Base-by-base conservation (phyloP, 2,113 vertebrate genomes). In the Arenaria interpres region DNA sequence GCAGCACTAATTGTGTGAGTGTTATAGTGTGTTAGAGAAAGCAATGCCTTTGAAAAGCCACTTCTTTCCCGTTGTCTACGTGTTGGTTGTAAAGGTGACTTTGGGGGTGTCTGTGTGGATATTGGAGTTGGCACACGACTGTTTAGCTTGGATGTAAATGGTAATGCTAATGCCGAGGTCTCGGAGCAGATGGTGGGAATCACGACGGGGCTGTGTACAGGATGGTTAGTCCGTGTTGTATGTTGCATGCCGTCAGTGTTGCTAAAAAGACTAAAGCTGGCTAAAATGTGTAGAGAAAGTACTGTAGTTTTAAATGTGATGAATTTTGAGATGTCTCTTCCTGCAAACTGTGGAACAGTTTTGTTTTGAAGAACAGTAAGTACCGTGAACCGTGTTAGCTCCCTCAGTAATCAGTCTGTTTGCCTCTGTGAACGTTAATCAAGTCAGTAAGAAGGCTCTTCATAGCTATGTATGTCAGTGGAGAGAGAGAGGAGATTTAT, bases 161-260 rank as follows among this genome's bases (percentile, higher is more conserved):
- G 64, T 45, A 10, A 12, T n/a, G 87, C 18, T 66, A 6, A 46
- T 4, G 33, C 16, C 6, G 68, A 56, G 53, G 22, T 28, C 50
- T 45, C 1, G 0, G 15, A 35, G 22, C 43, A 12, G 43, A 6
- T 8, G 14, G 35, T 43, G 15, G 33, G 37, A 35, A 7, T 64
- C 0, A 0, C 11, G 23, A 2, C 10, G n/a, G 43, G 21, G 2
- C 25, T 14, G 12, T 7, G 23, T 71, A 2, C 16, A 10, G 33
- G 32, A 8, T 8, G 24, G 30, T 45, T 39, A 6, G 24, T 17
- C 25, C 0, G 0, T 51, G 41, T 9, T 20, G 53, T n/a, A 6
- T 37, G 11, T 16, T 73, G 15, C 14, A 6, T 11, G 27, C 80
- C 19, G 6, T 43, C 32, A 9, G 8, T 8, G 24, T 39, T 63